phyloP scores from a whole-genome alignment of 2,797 vertebrate genomes.

The Coccyzus lansbergi region DNA sequence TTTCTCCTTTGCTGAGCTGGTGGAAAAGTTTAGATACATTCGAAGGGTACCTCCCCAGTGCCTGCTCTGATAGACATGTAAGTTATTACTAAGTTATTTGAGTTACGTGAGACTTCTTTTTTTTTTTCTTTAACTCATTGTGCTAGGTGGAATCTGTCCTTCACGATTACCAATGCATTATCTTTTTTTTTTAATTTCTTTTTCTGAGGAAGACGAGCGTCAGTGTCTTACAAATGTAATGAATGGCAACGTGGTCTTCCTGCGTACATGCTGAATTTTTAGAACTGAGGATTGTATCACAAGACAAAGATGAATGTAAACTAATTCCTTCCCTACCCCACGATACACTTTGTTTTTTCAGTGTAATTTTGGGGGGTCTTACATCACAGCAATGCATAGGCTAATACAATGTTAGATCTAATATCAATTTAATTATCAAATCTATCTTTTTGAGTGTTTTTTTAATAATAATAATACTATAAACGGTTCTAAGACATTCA shows the following conservation, averaged over 20 bases:
- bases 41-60: constrained; percentile 57
- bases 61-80: constrained; percentile 58
- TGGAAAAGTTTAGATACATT: constrained; percentile 20
- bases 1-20: constrained; percentile 30
- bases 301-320: constrained; percentile 97
- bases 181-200: constrained; percentile 23
- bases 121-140: constrained; percentile 10
- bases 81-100: constrained; percentile 50
- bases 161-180: constrained; percentile 70
- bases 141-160: constrained; percentile 56
- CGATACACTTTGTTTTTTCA: constrained; percentile 58
- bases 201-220: constrained; percentile 67
- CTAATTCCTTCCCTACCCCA: constrained; percentile 62
- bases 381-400: constrained; percentile 57
- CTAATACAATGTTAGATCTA: constrained; percentile 24
- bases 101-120: background rate
- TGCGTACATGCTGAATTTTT: constrained; percentile 76
- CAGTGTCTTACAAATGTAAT: constrained; percentile 64
- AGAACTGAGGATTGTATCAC: constrained; percentile 90
- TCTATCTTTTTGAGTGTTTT: constrained; percentile 54
- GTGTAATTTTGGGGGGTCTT: constrained; percentile 72
- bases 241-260: constrained; percentile 75
- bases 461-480: constrained; percentile 56
- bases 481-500: constrained; percentile 55
- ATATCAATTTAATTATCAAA: constrained; percentile 63